These are phyloP conservation scores for Bradynema listronoti DNA, from an alignment of 1,140 invertebrate species.

Conservation along the genomic window DNA sequence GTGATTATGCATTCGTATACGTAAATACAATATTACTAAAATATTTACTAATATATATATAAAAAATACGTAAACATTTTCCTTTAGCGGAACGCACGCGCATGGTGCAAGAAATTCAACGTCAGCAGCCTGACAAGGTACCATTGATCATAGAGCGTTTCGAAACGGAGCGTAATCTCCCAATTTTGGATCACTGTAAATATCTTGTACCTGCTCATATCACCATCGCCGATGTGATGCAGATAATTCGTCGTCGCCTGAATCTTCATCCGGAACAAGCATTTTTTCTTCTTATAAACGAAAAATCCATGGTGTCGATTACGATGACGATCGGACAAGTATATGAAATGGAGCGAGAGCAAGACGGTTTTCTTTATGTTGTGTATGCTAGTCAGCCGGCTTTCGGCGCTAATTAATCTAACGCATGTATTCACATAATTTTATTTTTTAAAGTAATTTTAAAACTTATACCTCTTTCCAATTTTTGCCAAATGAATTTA, in stretches of 20 bases:
- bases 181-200: constrained; percentile 63
- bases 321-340: constrained; percentile 63
- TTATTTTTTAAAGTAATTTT: too few species aligned
- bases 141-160: constrained; percentile 66
- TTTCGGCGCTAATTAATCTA: not conserved
- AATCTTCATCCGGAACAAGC: constrained; percentile 67
- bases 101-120: constrained; percentile 64
- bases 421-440: too few species aligned
- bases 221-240: constrained; percentile 65
- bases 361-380: constrained; percentile 65
- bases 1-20: too few species aligned
- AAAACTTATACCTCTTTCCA: too few species aligned
- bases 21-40: constrained; percentile 5
- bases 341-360: constrained; percentile 59
- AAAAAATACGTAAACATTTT: constrained; percentile 17
- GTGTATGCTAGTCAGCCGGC: constrained; percentile 7
- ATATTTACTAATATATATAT: constrained; percentile 15
- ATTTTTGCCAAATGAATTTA: too few species aligned
- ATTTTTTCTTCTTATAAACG: constrained; percentile 65
- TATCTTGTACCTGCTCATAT: constrained; percentile 67
- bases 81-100: constrained; percentile 61
- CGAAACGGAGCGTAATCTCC: constrained; percentile 20
- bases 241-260: constrained; percentile 66
- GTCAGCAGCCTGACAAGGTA: constrained; percentile 65
- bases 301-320: constrained; percentile 64